Percentiles rank a stretch among this genome's conserved stretches.
Conservation (phyloP, 2,797 vertebrate species). For the Crenichthys baileyi region DNA sequence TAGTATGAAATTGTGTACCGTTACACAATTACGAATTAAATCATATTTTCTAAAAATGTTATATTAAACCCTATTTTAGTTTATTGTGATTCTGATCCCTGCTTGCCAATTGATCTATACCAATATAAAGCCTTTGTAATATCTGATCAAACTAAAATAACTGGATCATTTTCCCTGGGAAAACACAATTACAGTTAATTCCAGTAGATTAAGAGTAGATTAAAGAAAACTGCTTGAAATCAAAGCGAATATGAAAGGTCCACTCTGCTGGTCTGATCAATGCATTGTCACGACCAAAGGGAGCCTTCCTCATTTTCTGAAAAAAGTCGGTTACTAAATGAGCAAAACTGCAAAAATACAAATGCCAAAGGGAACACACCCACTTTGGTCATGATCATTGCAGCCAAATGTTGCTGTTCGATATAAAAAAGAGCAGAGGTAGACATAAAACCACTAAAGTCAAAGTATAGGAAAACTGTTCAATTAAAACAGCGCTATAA, state of each 20-base stretch:
- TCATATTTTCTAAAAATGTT: neutral
- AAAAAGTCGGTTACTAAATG: no score
- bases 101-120: neutral
- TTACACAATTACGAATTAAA: no score
- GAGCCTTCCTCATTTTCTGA: no score
- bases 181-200: neutral
- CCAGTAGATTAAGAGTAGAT: neutral
- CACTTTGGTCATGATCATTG: neutral
- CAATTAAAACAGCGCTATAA: slow-evolving; percentile 67
- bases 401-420: slow-evolving; percentile 21
- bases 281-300: no score
- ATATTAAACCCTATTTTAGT: neutral
- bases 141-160: neutral
- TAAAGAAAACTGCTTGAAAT: neutral
- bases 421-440: slow-evolving; percentile 58
- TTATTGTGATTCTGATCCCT: neutral
- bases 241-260: no score
- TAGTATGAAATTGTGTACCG: no score
- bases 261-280: no score
- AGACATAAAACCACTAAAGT: slow-evolving; percentile 60
- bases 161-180: neutral
- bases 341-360: neutral
- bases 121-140: neutral
- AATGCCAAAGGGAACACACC: neutral
- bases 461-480: slow-evolving; percentile 52